Conservation (phyloP, 2,797 vertebrate genomes). For the Gymnothorax javanicus region DNA sequence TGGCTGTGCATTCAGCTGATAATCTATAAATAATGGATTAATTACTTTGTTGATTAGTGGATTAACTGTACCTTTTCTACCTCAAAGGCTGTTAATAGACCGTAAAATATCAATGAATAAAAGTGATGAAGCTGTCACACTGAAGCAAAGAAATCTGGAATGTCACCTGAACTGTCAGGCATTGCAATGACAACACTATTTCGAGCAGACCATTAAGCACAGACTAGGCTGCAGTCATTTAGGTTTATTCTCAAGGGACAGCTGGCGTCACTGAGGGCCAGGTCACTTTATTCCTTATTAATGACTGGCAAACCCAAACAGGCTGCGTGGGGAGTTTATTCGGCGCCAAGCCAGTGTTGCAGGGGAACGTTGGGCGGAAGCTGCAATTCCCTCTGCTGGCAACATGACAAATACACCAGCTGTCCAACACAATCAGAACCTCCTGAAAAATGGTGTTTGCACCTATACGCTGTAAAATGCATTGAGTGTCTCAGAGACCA, state of each 20-base stretch:
- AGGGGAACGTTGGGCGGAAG: not conserved
- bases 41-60: not conserved
- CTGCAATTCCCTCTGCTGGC: not conserved
- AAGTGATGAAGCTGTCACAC: not conserved
- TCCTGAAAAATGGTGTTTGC: not conserved
- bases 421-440: not conserved
- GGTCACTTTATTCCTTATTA: slow-evolving; percentile 17
- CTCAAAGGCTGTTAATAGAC: not conserved
- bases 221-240: slow-evolving; percentile 2
- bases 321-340: not conserved
- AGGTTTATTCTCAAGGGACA: not conserved
- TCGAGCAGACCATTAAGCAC: not conserved
- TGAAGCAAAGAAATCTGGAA: not conserved
- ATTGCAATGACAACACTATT: not conserved
- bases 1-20: not conserved
- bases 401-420: not conserved
- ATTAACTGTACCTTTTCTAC: not conserved
- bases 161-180: not conserved
- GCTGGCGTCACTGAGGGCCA: not conserved
- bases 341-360: not conserved
- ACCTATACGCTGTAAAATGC: not conserved
- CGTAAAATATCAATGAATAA: not conserved
- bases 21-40: not conserved
- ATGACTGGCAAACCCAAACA: slow-evolving; percentile 3
- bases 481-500: not conserved